Conservation (phyloP, 92 coral and sea anemone genomes). For the Parazoanthus atlanticus region DNA sequence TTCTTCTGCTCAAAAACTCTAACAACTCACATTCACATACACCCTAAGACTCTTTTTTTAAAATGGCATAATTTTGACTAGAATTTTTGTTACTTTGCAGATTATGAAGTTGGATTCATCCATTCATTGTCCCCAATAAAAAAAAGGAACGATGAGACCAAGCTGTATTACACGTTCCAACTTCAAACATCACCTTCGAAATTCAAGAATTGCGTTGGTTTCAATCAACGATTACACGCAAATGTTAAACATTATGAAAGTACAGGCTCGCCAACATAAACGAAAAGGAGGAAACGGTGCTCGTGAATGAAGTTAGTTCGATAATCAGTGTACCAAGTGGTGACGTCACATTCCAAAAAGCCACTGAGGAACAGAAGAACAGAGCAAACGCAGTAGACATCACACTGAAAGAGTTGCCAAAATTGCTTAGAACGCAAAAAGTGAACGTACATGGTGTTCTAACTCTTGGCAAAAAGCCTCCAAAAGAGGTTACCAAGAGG, state of each 20-base stretch:
- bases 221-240: slow-evolving; percentile 33
- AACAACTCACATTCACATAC: too few species aligned
- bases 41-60: neutral
- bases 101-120: slow-evolving; percentile 26
- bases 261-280: slow-evolving; percentile 40
- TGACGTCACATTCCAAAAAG: slow-evolving; percentile 19
- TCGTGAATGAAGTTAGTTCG: slow-evolving; percentile 16
- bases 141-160: neutral
- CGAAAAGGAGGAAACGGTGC: neutral
- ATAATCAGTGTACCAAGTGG: neutral
- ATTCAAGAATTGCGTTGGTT: slow-evolving; percentile 29
- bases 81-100: slow-evolving; percentile 6
- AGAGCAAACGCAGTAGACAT: slow-evolving; percentile 18
- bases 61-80: neutral
- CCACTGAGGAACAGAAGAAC: slow-evolving; percentile 17
- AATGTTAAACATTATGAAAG: slow-evolving; percentile 28
- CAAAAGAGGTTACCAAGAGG: slow-evolving; percentile 23
- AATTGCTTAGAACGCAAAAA: slow-evolving; percentile 6
- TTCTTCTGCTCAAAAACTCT: neutral
- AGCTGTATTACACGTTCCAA: slow-evolving; percentile 23
- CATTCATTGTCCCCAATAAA: slow-evolving; percentile 20
- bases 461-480: slow-evolving; percentile 4
- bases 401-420: slow-evolving; percentile 18
- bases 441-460: slow-evolving; percentile 12
- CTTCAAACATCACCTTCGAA: slow-evolving; percentile 32